phyloP scores from a whole-genome alignment of 2,797 vertebrate species.

The Enteromius thamalakanensis region DNA sequence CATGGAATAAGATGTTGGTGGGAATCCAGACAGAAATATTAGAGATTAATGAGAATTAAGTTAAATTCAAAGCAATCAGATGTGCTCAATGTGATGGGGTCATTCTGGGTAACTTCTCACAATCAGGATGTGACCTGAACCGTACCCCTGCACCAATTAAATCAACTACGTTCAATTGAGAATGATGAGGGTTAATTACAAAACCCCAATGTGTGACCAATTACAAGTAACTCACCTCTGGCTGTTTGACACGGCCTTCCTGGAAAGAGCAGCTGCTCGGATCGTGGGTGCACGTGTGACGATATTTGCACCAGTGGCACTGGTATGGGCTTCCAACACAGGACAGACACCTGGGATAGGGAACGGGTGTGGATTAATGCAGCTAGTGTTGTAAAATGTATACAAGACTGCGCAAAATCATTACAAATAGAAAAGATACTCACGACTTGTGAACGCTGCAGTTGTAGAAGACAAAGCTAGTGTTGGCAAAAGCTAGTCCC shows the following conservation, averaged over 20 bases:
- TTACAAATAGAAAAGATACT: conserved; percentile 63
- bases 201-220: background rate
- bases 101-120: background rate
- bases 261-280: conserved; percentile 96
- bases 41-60: conserved; percentile 46
- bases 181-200: conserved; percentile 30
- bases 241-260: conserved; percentile 92
- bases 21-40: conserved; percentile 62
- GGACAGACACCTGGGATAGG: conserved; percentile 86
- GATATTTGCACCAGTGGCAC: conserved; percentile 99
- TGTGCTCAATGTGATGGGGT: background rate
- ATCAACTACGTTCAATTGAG: conserved; percentile 9
- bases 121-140: conserved; percentile 23
- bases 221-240: conserved; percentile 82
- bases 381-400: background rate
- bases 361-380: background rate
- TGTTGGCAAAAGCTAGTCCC: conserved; percentile 95
- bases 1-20: conserved; percentile 72
- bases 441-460: conserved; percentile 98
- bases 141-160: conserved; percentile 22
- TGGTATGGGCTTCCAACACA: conserved; percentile 96
- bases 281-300: conserved; percentile 94
- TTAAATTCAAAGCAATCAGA: background rate
- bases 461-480: conserved; percentile 98
- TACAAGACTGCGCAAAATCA: background rate